Conservation (phyloP, 2,113 vertebrate species). For the Oncorhynchus gorbuscha region DNA sequence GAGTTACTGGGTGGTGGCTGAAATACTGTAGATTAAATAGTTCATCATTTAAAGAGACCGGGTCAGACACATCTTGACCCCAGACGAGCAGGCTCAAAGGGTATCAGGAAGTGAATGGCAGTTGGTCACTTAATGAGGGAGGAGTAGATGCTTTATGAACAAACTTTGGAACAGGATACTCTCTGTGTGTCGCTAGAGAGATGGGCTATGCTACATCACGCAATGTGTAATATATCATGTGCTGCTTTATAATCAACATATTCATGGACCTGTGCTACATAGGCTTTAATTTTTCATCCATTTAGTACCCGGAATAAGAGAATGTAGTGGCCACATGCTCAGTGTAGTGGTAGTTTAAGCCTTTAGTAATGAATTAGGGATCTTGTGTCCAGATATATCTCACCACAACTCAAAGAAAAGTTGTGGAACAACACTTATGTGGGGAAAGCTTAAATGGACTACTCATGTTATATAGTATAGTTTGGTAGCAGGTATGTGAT, state of each 20-base stretch:
- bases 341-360: background rate
- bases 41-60: constrained; percentile 26
- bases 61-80: constrained; percentile 49
- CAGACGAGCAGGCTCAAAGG: constrained; percentile 70
- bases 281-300: background rate
- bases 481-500: constrained; percentile 13
- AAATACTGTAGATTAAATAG: background rate
- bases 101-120: constrained; percentile 38
- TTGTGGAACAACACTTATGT: background rate
- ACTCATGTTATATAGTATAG: constrained; percentile 17
- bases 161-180: background rate
- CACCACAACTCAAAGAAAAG: background rate
- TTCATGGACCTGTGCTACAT: background rate
- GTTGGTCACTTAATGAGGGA: constrained; percentile 1
- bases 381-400: background rate
- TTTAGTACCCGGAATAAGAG: background rate
- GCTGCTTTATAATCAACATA: background rate
- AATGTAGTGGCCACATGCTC: background rate
- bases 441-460: constrained; percentile 1
- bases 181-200: background rate
- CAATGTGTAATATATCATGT: background rate
- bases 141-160: background rate
- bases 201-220: background rate
- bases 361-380: background rate
- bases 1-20: constrained; percentile 8